Base-by-base conservation (phyloP, 2,888 invertebrate species). In the Arrhopalites spinosus region DNA sequence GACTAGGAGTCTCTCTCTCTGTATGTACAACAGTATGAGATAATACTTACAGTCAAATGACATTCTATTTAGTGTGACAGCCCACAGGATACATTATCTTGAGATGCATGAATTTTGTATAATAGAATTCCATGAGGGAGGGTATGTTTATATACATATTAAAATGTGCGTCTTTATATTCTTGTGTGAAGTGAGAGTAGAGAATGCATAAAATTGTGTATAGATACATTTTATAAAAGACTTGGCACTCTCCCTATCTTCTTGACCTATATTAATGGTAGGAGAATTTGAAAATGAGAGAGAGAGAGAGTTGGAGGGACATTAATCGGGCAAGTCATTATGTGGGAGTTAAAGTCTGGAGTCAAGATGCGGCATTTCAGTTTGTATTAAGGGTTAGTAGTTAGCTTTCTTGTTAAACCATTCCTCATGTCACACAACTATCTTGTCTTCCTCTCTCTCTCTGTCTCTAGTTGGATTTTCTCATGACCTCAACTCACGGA, bases 191-290 rank as follows among this genome's bases (percentile, higher is more conserved):
- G 1, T n/a, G n/a, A 47, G 7, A 17, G 2, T 47, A 47, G 1
- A 47, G 47, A 47, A 17, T 17, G n/a, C 15, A 17, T 47, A 47
- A 7, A 47, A 47, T 13, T 47, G 13, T 17, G 13, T 17, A 2
- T 7, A 7, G 13, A n/a, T 47, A 47, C n/a, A n/a, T 47, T 17
- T 45, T 36, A 36, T 36, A 36, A 7, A 36, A 36, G 36, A 64
- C 29, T 64, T 64, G 64, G 64, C 64, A 64, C 30, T 36, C 29
- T 43, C 64, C 64, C 64, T 64, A 64, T 64, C 64, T 64, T 64
- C 36, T 64, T 64, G 64, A 64, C 64, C 64, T 64, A 64, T 64
- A 64, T 64, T 64, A 64, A 64, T 64, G 36, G 23, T 15, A 64
- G 17, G 59, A 59, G 27, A 59, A 59, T 20, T 27, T 59, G 59